phyloP scores from a whole-genome alignment of 2,888 invertebrate species.

The Diarsia dahlii region DNA sequence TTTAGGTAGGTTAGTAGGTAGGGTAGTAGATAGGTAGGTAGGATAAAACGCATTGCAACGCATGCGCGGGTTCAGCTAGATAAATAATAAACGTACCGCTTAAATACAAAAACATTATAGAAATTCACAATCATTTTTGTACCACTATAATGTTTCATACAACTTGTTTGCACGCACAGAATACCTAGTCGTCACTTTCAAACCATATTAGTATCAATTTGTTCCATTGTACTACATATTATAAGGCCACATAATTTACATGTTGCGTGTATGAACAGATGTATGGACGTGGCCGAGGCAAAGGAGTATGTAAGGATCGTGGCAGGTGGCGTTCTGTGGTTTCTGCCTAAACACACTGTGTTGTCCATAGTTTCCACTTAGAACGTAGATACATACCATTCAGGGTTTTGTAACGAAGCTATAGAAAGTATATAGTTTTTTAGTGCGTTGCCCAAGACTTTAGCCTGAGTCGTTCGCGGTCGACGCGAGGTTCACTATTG shows the following conservation, averaged over 20 bases:
- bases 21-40: too few relatives aligned
- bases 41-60: too few relatives aligned
- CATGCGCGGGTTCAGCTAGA: too few relatives aligned
- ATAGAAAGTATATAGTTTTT: not conserved
- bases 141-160: not conserved
- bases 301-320: too few relatives aligned
- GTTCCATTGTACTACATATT: slow-evolving; percentile 34
- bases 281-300: too few relatives aligned
- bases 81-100: too few relatives aligned
- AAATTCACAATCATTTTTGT: too few relatives aligned
- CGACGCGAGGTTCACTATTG: too few relatives aligned
- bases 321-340: too few relatives aligned
- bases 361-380: not conserved
- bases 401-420: slow-evolving; percentile 18
- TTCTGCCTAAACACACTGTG: too few relatives aligned
- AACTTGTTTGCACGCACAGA: not conserved
- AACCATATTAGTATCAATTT: slow-evolving; percentile 21
- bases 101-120: too few relatives aligned
- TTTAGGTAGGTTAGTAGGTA: too few relatives aligned
- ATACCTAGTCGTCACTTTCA: slow-evolving; percentile 11
- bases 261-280: not conserved
- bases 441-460: not conserved
- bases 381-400: not conserved
- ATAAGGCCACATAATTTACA: slow-evolving; percentile 15
- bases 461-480: not conserved